Evolutionary conservation across 2,888 invertebrate species (phyloP), one percentile per base, ranked within the genome.

Genomic region (Phortica magna): DNA sequence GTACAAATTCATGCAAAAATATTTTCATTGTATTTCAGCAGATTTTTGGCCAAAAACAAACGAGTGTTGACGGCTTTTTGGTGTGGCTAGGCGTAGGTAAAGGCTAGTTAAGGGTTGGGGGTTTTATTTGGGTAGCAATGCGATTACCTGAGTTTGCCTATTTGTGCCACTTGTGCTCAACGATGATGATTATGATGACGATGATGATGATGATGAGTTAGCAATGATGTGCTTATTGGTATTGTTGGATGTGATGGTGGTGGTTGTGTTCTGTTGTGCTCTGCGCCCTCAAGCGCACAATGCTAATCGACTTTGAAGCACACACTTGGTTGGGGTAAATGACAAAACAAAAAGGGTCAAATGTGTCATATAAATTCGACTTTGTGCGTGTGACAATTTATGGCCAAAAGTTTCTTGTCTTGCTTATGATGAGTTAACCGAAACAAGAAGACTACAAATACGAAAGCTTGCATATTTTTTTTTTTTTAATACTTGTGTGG

Each of bases 291-390:
- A 71, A 76, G 76, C 73, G 75, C 67, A 76, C 83, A 82, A 86
- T 89, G 89, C 83, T 89, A 89, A 89, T 89, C 90, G 90, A 83
- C 88, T 84, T 82, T 86, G 80, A 87, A 84, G 83, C 84, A 80
- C 78, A 79, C 73, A 14, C 10, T 17, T 17, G 70, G 53, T 5
- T 22, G 39, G 70, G 14, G 70, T 71, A 68, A 68, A 68, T 14
- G 48, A 74, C 78, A 83, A 83, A 83, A 85, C 84, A 89, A 85
- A 88, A 88, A 83, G 91, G 91, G 89, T 90, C 90, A 90, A 88
- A 87, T 88, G 88, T 82, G 82, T 82, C 82, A 85, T 84, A 91
- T 90, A 89, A 91, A 91, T 91, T 88, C 88, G 89, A 89, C 90
- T 91, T 91, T 90, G 83, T 91, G 86, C 88, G 88, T 83, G 82